Evolutionary conservation across 2,888 invertebrate genomes (phyloP).

Genomic region (Nasonia oneida): DNA sequence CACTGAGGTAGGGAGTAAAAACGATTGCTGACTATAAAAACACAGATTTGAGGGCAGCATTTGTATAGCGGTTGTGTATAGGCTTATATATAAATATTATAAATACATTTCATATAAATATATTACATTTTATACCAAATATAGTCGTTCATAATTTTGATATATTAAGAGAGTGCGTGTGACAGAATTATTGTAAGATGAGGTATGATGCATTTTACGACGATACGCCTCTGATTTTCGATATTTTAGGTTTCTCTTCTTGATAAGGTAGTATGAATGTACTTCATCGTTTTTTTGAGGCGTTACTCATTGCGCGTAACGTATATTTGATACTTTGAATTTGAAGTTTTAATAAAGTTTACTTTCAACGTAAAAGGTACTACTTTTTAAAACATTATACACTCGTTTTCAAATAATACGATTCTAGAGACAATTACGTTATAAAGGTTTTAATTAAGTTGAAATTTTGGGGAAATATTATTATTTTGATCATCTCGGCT

Average conservation of each 20-base stretch:
- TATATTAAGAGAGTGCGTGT: constrained; percentile 49
- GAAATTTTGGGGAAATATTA: no score
- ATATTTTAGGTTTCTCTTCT: constrained; percentile 46
- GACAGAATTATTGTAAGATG: constrained; percentile 34
- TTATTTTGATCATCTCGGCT: no score
- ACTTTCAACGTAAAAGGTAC: constrained; percentile 22
- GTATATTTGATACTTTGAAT: constrained; percentile 51
- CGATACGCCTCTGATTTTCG: constrained; percentile 59
- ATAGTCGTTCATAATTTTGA: constrained; percentile 56
- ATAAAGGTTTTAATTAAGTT: no score
- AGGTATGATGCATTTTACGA: constrained; percentile 44
- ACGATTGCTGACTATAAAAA: constrained; percentile 61
- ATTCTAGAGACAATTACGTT: background rate
- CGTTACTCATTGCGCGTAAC: constrained; percentile 26
- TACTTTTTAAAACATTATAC: constrained; percentile 34
- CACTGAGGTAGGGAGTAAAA: constrained; percentile 31
- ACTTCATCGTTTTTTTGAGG: background rate
- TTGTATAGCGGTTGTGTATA: constrained; percentile 72
- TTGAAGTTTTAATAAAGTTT: constrained; percentile 32
- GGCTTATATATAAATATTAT: constrained; percentile 63
- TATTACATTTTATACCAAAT: constrained; percentile 59
- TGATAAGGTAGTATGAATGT: constrained; percentile 5
- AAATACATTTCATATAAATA: constrained; percentile 50
- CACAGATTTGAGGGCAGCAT: constrained; percentile 60
- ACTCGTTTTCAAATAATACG: constrained; percentile 53